phyloP scores from a whole-genome alignment of 2,797 vertebrate genomes.

The Rhincodon typus region DNA sequence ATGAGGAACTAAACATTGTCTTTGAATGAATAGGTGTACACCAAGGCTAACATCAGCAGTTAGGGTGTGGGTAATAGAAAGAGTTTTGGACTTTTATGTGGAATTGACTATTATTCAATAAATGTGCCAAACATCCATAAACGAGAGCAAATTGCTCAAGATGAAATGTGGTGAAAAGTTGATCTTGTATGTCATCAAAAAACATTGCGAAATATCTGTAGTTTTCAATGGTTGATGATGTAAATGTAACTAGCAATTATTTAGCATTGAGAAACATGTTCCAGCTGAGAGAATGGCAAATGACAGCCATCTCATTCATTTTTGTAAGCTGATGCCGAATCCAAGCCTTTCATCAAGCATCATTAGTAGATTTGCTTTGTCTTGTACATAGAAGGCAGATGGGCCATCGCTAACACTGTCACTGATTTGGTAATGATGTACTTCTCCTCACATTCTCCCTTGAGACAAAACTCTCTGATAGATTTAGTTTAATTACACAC shows the following conservation, averaged over 20 bases:
- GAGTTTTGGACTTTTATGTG: too few species aligned
- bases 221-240: not conserved
- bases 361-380: not conserved
- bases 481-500: not conserved
- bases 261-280: not conserved
- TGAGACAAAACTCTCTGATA: not conserved
- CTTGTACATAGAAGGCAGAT: not conserved
- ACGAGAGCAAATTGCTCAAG: not conserved
- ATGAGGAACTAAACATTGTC: too few species aligned
- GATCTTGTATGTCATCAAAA: not conserved
- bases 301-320: constrained; percentile 1
- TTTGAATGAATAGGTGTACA: too few species aligned
- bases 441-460: not conserved
- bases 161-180: not conserved
- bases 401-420: not conserved
- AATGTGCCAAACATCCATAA: too few species aligned
- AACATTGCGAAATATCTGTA: not conserved
- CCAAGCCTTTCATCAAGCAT: not conserved
- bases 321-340: not conserved
- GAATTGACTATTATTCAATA: too few species aligned
- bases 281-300: not conserved
- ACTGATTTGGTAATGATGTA: not conserved
- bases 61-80: too few species aligned
- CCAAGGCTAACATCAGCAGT: too few species aligned
- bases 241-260: not conserved